Evolutionary conservation across 2,888 invertebrate species (phyloP), one percentile per base, ranked within the genome.

Genomic region (Calliopum simillimum): DNA sequence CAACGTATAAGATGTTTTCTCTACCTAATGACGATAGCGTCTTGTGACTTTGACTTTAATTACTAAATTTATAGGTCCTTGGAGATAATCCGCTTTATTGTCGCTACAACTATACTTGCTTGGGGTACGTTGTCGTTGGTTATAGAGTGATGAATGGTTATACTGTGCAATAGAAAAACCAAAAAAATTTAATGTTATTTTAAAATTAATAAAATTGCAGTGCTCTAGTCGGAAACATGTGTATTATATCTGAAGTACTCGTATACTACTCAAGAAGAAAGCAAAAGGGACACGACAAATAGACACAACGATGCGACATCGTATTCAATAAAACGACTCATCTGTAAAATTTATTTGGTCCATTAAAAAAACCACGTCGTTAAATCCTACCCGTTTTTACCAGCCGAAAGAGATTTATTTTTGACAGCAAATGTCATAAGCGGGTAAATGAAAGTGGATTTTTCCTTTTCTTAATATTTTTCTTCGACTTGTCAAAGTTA

Each of bases 51-150:
- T 84, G 83, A 83, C 85, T 84, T 84, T 84, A 84, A 84, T 84
- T 83, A 85, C 84, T 84, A 84, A 84, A 85, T 84, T 84, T 84
- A 84, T 84, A 84, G 83, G 84, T 83, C 85, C 85, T 85, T 84
- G 77, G 84, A 84, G 85, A 84, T 85, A 84, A 84, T 84, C 82
- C 81, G 71, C 76, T 76, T 73, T 76, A 75, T 74, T 74, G 74
- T 75, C 33, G 41, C 41, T 19, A 16, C 46, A 19, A 13, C 25
- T 21, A 6, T 56, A 6, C 55, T 16, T 2, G 21, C 51, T 21
- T 3, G 1, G 55, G 23, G 8, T 1, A 21, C 21, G 4, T 16
- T 55, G 3, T 21, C 55, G 2, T 4, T 59, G 25, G 25, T 33
- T 44, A 5, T 43, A 66, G 21, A 16, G 19, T n/a, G n/a, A n/a